Evolutionary conservation across 2,113 vertebrate genomes (phyloP), one percentile per base, ranked within the genome.

Genomic region (Lethenteron camtschaticum): DNA sequence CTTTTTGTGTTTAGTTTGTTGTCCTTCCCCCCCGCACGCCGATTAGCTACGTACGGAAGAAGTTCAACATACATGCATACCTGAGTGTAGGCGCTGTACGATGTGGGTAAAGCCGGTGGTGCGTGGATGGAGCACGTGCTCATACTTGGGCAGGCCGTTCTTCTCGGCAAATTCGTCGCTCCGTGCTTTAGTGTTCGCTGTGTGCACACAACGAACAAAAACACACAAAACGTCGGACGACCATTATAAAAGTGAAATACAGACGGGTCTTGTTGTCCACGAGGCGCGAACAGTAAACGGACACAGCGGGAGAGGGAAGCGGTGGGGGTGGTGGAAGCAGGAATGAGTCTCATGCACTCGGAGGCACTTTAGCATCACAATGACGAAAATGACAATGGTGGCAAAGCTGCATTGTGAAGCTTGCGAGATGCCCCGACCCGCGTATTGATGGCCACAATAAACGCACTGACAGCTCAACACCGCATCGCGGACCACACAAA

Each of bases 91-190:
- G 69, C 76, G 83, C 68, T 90, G 83, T 57, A 96, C 87, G 59
- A 99, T 87, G 75, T 90, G 95, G 77, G 88, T 94, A 80, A 96
- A 96, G 57, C 94, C 94, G 1, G 90, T 99, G 10, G 87, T 95
- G 72, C 92, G 83, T 0, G 94, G 94, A 74, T 99, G 90, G 20
- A 99, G 80, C 59, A 99, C 89, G 3, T 87, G 95, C 55, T 96
- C 83, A 0, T 86, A 87, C 73, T 87, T 88, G 7, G 82, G 81
- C 71, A 99, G 81, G 71, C 81, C 82, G 1, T 89, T 87, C 78
- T 87, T 82, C 57, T 80, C 84, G 10, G 94, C 94, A 18, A 89
- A 99, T 11, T 77, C 78, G 10, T 99, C 77, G 70, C 94, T 99
- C 73, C 82, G 85, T 58, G 83, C 78, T 74, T 82, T 85, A 70